These are phyloP conservation scores for Drosophila virilis DNA, from an alignment of 1,140 invertebrate species.

Conservation along the genomic window DNA sequence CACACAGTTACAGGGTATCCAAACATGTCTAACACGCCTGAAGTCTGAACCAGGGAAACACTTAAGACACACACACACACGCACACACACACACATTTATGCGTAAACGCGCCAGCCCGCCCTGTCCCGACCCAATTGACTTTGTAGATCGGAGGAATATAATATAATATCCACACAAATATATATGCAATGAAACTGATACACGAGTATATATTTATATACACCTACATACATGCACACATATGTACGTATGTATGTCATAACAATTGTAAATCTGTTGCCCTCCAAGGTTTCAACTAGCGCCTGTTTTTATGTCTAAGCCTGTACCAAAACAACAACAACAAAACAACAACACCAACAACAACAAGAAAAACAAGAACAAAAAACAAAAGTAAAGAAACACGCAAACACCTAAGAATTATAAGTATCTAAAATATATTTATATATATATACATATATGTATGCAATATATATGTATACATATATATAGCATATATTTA, in stretches of 20 bases:
- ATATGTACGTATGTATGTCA: slow-evolving; percentile 25
- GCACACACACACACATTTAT: slow-evolving; percentile 4
- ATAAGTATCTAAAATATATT: slow-evolving; percentile 28
- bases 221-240: slow-evolving; percentile 4
- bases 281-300: slow-evolving; percentile 80
- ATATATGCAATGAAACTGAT: slow-evolving; percentile 30
- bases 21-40: slow-evolving; percentile 42
- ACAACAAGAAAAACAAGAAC: slow-evolving; percentile 27
- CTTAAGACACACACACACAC: slow-evolving; percentile 7
- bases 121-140: neutral
- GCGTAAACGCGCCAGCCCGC: neutral
- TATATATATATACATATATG: slow-evolving; percentile 22
- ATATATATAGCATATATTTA: slow-evolving; percentile 25
- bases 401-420: slow-evolving; percentile 37
- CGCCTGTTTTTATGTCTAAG: slow-evolving; percentile 76
- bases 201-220: slow-evolving; percentile 1
- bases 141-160: slow-evolving; percentile 12
- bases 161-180: neutral
- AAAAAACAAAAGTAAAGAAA: slow-evolving; percentile 24
- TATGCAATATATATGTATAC: slow-evolving; percentile 26
- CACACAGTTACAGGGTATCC: slow-evolving; percentile 70
- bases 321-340: slow-evolving; percentile 59
- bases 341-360: slow-evolving; percentile 33
- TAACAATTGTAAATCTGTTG: slow-evolving; percentile 63
- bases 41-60: slow-evolving; percentile 39